Evolutionary conservation across 1,140 invertebrate genomes (phyloP), one percentile per base, ranked within the genome.

Genomic region (Potamilus streckersoni): DNA sequence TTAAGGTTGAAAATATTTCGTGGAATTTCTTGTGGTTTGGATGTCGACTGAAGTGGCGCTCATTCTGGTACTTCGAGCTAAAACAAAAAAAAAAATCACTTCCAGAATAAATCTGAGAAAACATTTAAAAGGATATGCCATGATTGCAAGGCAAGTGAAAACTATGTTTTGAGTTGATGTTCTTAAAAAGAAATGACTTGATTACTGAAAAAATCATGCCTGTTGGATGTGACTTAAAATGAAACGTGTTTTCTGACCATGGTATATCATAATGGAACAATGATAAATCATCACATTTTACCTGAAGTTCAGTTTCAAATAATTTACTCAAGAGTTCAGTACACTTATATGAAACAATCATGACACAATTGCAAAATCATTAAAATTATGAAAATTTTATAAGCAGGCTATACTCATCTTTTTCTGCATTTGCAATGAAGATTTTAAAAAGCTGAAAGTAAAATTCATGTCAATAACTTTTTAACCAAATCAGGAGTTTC

Each of bases 11-110:
- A 76, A 88, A 88, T 8, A 89, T 81, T 49, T 88, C 82, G 15
- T 73, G 63, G 68, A 89, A 87, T 61, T 79, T 76, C 69, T 83
- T 78, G 75, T 84, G 83, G 14, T 83, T 75, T 14, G 70, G 19
- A 74, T 83, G 83, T 57, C 65, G 62, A 59, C 79, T 83, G 66
- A 88, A 89, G 63, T 84, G 79, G 56, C 88, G 80, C 62, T 87
- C 83, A 69, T 76, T 80, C 78, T 89, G 83, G 80, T 88, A 89
- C 60, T 77, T 82, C 23, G 80, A 69, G 70, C 88, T 88, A 79
- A 63, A 82, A 82, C 69, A n/a, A 23, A 31, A 71, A 67, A 82
- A 73, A 75, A 17, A 16, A 56, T 19, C 59, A 59, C 62, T 58
- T 38, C 23, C 57, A 55, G 6, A 73, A 49, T 58, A 57, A 15